Evolutionary conservation across 37 sponge, comb jelly and placozoan species (phyloP), one percentile per base, ranked within the genome.

Genomic region (Agelas oroides): DNA sequence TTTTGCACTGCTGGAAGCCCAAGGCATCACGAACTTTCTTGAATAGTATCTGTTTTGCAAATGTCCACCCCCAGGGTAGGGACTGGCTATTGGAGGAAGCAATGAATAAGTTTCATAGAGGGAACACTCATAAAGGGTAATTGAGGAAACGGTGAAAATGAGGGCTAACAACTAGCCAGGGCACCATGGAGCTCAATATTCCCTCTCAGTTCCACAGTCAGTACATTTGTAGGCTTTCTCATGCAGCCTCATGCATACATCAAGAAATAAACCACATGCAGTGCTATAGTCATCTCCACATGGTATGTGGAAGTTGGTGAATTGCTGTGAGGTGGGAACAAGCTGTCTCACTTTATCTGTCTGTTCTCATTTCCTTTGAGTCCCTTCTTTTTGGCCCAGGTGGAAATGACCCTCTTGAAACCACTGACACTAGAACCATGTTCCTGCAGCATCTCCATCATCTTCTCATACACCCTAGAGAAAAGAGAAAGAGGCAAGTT

Each of bases 401-500:
- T 25, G 1, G 80, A 70, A 12, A 93, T 23, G 25, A 27, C 73
- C 24, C 59, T 74, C 78, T 93, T 93, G 1, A 89, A 65, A 25
- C 86, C 87, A 1, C 70, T 71, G 21, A 78, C 35, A 38, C 39
- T 69, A 2, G 80, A 24, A 1, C 78, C 78, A 33, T 63, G 18
- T 2, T 63, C 80, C 60, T 89, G 57, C 31, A 93, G 72, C 15
- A 70, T 36, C 69, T 92, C 93, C 84, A 79, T 88, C 70, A 92
- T 88, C 62, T 92, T 92, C 77, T 92, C 93, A 61, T 78, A 92
- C 37, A 92, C n/a, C n/a, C 92, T 53, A 87, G 86, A n/a, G n/a
- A 57, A 24, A n/a, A 12, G 15, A 16, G 6, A 33, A 33, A 34
- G 32, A 6, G 5, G 70, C 34, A n/a, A n/a, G n/a, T n/a, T n/a